phyloP scores from a whole-genome alignment of 2,888 invertebrate species.

The Clitarchus hookeri region DNA sequence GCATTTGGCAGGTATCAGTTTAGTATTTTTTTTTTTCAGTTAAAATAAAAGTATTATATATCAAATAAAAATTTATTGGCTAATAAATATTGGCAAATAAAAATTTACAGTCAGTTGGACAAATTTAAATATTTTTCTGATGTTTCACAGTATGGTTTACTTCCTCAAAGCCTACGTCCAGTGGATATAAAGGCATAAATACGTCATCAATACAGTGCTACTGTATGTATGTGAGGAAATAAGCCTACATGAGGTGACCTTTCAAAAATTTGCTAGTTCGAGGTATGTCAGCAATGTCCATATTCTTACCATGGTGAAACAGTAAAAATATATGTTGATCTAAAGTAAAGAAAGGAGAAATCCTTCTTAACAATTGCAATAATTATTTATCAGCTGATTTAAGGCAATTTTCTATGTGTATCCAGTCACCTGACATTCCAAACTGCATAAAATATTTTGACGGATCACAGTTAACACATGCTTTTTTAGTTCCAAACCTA shows the following conservation, averaged over 20 bases:
- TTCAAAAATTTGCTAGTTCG: background rate
- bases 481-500: background rate
- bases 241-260: background rate
- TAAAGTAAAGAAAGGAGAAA: too few species aligned
- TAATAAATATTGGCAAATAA: too few species aligned
- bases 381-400: background rate
- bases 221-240: background rate
- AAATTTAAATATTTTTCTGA: too few species aligned
- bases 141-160: too few species aligned
- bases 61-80: too few species aligned
- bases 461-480: background rate
- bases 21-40: too few species aligned
- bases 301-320: slow-evolving; percentile 16
- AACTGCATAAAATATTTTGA: background rate
- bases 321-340: background rate
- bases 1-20: too few species aligned
- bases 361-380: background rate
- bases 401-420: background rate
- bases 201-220: slow-evolving; percentile 1
- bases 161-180: too few species aligned
- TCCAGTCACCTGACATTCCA: too few species aligned
- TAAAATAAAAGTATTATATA: too few species aligned
- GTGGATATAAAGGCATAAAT: too few species aligned
- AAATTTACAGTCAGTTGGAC: too few species aligned
- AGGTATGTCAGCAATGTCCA: background rate